Base-by-base conservation (phyloP, 2,888 invertebrate species). In the Saturnia pavonia region DNA sequence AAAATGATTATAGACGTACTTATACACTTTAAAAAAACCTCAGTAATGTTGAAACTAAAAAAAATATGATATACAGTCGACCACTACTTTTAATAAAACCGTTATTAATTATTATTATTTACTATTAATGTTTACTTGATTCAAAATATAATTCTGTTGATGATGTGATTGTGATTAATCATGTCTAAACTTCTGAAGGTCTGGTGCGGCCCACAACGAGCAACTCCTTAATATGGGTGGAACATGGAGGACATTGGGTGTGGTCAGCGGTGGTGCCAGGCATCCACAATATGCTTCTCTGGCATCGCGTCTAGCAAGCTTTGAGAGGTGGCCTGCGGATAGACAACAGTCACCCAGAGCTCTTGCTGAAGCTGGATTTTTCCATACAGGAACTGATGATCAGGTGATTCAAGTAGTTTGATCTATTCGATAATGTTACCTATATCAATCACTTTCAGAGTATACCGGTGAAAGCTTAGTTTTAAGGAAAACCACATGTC, bases 301-400 rank as follows among this genome's bases (percentile, higher is more conserved):
- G 12, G 96, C 97, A 72, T 83, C 87, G 0, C 94, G 98, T 45
- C 85, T 97, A 60, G 94, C 95, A 54, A 96, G 97, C 2, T 98
- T 96, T 87, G 88, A 87, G 68, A 91, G 93, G 71, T 99, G 98
- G 98, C 97, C 98, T 0, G 94, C 95, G 4, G 92, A 95, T 72
- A 93, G 97, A 27, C 95, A 96, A 34, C 98, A 98, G 88, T 96
- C 95, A 0, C 97, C 98, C 0, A 95, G 96, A 73, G 94, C 95
- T 12, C 89, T 99, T 71, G 97, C 98, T 0, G 96, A 96, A 71
- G 98, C 99, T 27, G 99, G 99, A 6, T 98, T 99, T 89, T 99
- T 96, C 87, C 98, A 98, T 84, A 96, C 95, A 77, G 96, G 96
- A 25, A 91, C 92, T 34, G 95, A 95, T 67, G 97, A 97, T 87